Evolutionary conservation across 2,888 invertebrate genomes (phyloP).

Genomic region (Diploptera punctata): DNA sequence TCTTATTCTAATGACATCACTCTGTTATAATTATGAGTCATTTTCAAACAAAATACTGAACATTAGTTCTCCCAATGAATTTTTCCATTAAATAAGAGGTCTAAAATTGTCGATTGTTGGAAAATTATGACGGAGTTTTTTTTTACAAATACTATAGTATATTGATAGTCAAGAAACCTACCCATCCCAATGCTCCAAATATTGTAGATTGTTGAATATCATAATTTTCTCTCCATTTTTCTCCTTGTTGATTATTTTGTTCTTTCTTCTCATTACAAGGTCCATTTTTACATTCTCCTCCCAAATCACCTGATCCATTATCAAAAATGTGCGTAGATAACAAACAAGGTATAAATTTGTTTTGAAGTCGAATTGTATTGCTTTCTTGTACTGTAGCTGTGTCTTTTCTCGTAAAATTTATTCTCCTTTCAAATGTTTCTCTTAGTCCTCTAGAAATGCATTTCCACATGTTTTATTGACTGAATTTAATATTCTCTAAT

Average conservation of each 20-base stretch:
- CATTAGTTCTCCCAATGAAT: too few relatives aligned
- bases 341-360: constrained; percentile 10
- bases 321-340: constrained; percentile 38
- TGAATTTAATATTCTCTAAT: too few relatives aligned
- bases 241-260: neutral
- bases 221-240: neutral
- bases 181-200: constrained; percentile 44
- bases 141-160: neutral
- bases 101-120: too few relatives aligned
- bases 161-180: constrained; percentile 38
- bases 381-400: constrained; percentile 23
- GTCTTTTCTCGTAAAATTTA: constrained; percentile 50
- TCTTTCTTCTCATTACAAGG: constrained; percentile 26
- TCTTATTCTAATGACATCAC: too few relatives aligned
- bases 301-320: constrained; percentile 28
- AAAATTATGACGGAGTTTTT: too few relatives aligned
- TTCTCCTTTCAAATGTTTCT: constrained; percentile 60
- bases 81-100: too few relatives aligned
- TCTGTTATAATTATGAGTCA: too few relatives aligned
- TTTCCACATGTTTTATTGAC: constrained; percentile 65
- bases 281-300: constrained; percentile 16
- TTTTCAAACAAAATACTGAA: too few relatives aligned
- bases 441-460: constrained; percentile 60
- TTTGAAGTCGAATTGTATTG: constrained; percentile 33
- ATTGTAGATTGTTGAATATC: constrained; percentile 34